These are phyloP conservation scores for Percina caprodes DNA, from an alignment of 2,113 vertebrate species.

Conservation along the genomic window DNA sequence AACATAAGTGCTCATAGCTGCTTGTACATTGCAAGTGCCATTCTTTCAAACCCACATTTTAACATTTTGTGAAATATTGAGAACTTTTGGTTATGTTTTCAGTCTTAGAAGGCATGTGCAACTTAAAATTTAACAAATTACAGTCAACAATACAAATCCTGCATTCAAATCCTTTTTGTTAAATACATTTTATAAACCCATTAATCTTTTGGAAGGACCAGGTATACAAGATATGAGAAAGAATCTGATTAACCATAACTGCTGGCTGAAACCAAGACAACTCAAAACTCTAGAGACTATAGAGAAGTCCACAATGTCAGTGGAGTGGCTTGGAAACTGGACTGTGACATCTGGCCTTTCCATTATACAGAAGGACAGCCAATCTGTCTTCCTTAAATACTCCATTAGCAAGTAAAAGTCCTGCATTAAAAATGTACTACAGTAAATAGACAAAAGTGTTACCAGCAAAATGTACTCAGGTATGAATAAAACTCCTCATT, in stretches of 20 bases:
- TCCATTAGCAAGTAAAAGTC: too few species aligned
- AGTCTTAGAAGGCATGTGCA: background rate
- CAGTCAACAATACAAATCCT: too few species aligned
- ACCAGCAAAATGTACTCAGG: background rate
- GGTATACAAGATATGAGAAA: background rate
- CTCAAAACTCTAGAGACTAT: too few species aligned
- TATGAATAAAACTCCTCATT: background rate
- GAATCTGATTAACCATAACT: background rate
- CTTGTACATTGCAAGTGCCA: slow-evolving; percentile 6
- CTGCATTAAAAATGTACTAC: background rate
- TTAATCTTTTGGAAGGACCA: background rate
- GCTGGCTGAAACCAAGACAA: background rate
- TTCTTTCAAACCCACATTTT: slow-evolving; percentile 3
- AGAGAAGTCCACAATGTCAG: background rate
- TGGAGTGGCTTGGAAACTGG: background rate
- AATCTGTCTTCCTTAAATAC: background rate
- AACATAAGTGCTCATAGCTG: slow-evolving; percentile 44
- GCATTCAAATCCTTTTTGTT: too few species aligned
- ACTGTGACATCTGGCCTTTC: background rate
- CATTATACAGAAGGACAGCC: background rate
- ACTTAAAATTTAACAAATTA: background rate
- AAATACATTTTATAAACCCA: background rate
- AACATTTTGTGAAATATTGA: background rate
- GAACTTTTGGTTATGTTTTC: background rate
- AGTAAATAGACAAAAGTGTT: background rate